These are phyloP conservation scores for Sarcophaga bullata DNA, from an alignment of 1,140 invertebrate genomes.

Conservation along the genomic window DNA sequence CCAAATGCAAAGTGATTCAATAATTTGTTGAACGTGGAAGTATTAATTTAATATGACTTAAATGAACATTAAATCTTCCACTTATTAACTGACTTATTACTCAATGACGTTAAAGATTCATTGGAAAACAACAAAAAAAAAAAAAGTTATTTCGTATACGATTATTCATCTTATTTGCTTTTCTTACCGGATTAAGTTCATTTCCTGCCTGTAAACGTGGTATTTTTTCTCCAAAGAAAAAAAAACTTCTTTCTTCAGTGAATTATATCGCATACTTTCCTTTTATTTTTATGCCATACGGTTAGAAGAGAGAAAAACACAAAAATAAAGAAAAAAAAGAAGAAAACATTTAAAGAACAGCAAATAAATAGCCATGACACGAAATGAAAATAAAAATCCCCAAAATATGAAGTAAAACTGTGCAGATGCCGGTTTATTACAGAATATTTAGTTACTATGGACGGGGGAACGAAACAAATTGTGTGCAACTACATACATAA, in stretches of 20 bases:
- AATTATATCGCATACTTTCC: not conserved
- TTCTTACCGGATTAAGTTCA: conserved; percentile 28
- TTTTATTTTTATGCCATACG: not conserved
- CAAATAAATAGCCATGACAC: conserved; percentile 3
- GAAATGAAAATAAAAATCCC: not conserved
- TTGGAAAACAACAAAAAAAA: not conserved
- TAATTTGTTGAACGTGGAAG: not conserved
- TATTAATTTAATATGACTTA: not conserved
- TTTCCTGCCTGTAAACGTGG: conserved; percentile 27
- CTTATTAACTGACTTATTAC: not conserved
- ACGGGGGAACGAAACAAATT: not conserved
- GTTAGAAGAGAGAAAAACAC: too few species aligned
- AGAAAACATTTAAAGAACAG: not conserved
- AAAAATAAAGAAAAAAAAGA: not conserved
- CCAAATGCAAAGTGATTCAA: too few species aligned
- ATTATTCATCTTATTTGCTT: not conserved
- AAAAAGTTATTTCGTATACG: not conserved
- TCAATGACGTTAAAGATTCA: not conserved
- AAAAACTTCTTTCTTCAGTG: not conserved
- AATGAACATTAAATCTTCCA: not conserved
- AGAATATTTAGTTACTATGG: not conserved
- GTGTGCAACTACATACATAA: not conserved
- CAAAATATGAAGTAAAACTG: not conserved
- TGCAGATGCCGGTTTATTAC: not conserved
- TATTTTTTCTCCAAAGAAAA: not conserved